These are phyloP conservation scores for Alectoris magna DNA, from an alignment of 2,797 vertebrate genomes.

Conservation along the genomic window DNA sequence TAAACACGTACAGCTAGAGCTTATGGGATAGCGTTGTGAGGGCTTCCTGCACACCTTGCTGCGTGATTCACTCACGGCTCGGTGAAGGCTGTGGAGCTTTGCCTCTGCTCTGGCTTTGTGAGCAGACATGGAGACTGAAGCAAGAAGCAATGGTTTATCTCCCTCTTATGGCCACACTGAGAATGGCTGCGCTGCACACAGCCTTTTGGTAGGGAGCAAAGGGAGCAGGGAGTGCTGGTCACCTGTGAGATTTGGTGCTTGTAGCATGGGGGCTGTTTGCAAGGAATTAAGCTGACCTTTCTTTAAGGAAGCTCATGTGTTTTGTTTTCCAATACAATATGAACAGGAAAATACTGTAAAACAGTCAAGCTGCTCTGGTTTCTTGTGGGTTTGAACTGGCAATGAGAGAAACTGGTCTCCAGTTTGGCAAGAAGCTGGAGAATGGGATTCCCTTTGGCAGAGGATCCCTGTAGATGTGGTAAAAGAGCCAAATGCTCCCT, in stretches of 20 bases:
- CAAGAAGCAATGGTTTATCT: conserved; percentile 59
- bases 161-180: conserved; percentile 56
- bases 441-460: neutral
- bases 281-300: neutral
- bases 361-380: neutral
- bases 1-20: neutral
- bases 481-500: neutral
- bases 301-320: neutral
- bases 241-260: neutral
- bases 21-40: neutral
- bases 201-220: neutral
- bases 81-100: neutral
- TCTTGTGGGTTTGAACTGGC: neutral
- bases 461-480: neutral
- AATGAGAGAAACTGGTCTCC: neutral
- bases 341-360: neutral
- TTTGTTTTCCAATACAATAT: fast-evolving
- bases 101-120: neutral
- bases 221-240: neutral
- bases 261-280: neutral
- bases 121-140: neutral
- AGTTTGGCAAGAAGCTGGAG: neutral
- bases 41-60: neutral
- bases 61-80: neutral
- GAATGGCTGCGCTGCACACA: neutral